Evolutionary conservation across 2,888 invertebrate genomes (phyloP).

Genomic region (Camponotus fellah): DNA sequence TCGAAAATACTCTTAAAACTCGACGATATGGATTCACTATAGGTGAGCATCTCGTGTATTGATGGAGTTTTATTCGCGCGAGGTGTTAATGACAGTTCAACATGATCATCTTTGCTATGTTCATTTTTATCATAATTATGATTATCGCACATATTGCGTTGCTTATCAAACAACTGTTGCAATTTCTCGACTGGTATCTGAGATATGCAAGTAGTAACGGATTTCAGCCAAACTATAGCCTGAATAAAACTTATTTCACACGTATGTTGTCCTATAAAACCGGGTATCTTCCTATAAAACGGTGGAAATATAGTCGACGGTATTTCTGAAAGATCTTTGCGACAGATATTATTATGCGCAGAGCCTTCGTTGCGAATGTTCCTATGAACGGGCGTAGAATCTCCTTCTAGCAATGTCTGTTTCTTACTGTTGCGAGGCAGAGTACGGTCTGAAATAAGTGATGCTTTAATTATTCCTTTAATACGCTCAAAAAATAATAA

Average conservation of each 20-base stretch:
- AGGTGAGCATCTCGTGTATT: background rate
- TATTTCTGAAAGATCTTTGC: conserved; percentile 47
- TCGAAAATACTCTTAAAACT: background rate
- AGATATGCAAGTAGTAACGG: conserved; percentile 41
- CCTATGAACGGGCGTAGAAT: background rate
- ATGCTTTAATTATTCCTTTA: background rate
- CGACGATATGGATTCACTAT: background rate
- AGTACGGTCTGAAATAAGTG: background rate
- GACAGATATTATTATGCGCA: conserved; percentile 39
- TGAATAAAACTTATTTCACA: conserved; percentile 71
- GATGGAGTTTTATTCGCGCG: background rate
- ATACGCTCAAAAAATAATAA: background rate
- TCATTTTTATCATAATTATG: background rate
- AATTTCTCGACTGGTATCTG: conserved; percentile 59
- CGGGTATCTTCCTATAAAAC: background rate
- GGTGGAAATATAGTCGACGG: conserved; percentile 34
- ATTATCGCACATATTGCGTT: conserved; percentile 30
- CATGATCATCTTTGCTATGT: background rate
- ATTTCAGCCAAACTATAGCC: conserved; percentile 69
- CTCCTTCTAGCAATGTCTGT: background rate
- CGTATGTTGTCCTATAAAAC: conserved; percentile 20
- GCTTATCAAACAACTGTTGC: conserved; percentile 51
- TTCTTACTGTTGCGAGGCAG: too few species aligned
- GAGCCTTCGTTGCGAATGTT: background rate
- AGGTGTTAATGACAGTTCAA: background rate